Evolutionary conservation across 2,113 vertebrate species (phyloP).

Genomic region (Gymnobelideus leadbeateri): DNA sequence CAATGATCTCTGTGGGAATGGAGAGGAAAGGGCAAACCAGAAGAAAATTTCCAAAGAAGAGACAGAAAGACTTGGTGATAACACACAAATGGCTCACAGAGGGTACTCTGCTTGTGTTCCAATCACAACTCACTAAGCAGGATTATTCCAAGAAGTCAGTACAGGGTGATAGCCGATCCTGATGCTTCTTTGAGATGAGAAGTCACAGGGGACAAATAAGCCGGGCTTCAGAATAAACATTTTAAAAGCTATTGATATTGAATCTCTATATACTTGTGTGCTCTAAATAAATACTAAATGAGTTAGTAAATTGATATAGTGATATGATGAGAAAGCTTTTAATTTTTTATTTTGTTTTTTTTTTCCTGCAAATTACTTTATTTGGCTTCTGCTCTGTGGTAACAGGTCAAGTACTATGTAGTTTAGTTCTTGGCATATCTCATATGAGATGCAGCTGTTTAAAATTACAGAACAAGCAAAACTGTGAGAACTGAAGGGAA

Average conservation of each 20-base stretch:
- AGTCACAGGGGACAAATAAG: background rate
- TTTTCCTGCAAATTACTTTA: background rate
- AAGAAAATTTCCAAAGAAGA: slow-evolving; percentile 17
- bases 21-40: slow-evolving; percentile 11
- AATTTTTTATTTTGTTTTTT: background rate
- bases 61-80: slow-evolving; percentile 19
- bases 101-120: background rate
- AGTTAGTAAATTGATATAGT: background rate
- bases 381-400: background rate
- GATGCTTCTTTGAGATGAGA: background rate
- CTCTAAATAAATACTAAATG: slow-evolving; percentile 2
- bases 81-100: background rate
- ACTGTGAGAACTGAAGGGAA: background rate
- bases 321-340: background rate
- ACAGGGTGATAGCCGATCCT: background rate
- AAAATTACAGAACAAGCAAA: background rate
- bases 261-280: background rate
- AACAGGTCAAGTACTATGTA: background rate
- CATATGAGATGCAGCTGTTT: background rate
- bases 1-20: background rate
- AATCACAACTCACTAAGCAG: background rate
- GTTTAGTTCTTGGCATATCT: background rate
- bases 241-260: background rate
- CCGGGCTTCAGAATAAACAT: background rate
- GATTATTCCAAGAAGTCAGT: background rate